Base-by-base conservation (phyloP, 2,113 vertebrate genomes). In the Aptenodytes patagonicus region DNA sequence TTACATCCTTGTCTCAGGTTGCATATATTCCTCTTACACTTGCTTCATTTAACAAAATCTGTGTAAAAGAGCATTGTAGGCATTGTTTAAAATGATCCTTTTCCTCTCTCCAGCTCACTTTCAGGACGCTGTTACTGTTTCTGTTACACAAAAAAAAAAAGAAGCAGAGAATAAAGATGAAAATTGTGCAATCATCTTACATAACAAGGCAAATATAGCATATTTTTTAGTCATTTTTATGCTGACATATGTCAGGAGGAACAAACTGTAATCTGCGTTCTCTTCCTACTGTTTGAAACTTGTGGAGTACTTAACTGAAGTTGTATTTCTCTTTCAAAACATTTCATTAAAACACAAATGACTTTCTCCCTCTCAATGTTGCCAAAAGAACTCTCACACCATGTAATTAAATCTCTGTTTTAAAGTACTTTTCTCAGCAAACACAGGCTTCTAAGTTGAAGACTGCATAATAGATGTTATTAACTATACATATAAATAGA, bases 381-480 rank as follows among this genome's bases (percentile, higher is more conserved):
- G 91, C 93, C 83, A 95, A 88, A 96, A 97, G 91, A 94, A 94
- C 42, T 96, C 92, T 95, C 90, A 71, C 58, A 95, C 89, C 62
- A 32, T 97, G 76, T 96, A 98, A 98, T 98, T 98, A 98, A 97
- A 94, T 93, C 85, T 95, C 91, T 97, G 68, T 93, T 98, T 98
- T 92, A 97, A 98, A 97, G 90, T 94, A 87, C 95, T 96, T 96
- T 95, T 97, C 94, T 96, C 87, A 93, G 75, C 91, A 97, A 98
- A 97, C 78, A 91, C 40, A 91, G 90, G 34, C 91, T 98, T 97
- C 78, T 66, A 97, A 91, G 90, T 96, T 95, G 85, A 97, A 95
- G 96, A 87, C 90, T 97, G 90, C 83, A 97, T 96, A 97, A 98
- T 97, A 96, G 91, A 97, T 96, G 96, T 89, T 97, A 97, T 98